Conservation (phyloP, 1,140 invertebrate species). For the Drosophila ambigua region DNA sequence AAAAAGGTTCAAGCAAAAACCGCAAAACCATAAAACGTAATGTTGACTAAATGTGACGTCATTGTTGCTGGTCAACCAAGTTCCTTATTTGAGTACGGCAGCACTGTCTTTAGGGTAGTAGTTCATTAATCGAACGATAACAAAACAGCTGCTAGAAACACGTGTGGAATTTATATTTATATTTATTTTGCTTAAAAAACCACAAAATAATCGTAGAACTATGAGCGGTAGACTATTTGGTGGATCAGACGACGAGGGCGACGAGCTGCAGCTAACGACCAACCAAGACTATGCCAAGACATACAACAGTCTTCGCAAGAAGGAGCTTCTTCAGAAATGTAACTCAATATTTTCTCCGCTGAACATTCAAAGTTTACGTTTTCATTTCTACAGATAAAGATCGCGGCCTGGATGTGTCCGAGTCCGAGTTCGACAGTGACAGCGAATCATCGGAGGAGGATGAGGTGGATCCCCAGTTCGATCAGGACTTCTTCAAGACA, state of each 20-base stretch:
- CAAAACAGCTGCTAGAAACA: slow-evolving; percentile 16
- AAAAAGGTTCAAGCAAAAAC: no score
- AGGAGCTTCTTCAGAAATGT: slow-evolving; percentile 94
- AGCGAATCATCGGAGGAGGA: slow-evolving; percentile 86
- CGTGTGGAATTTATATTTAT: slow-evolving; percentile 17
- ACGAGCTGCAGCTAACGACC: slow-evolving; percentile 87
- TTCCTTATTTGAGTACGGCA: no score
- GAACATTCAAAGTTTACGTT: slow-evolving; percentile 4
- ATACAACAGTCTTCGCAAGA: slow-evolving; percentile 92
- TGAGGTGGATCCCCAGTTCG: slow-evolving; percentile 87
- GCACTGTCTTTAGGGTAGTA: no score
- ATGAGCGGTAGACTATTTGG: slow-evolving; percentile 78
- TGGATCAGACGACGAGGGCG: slow-evolving; percentile 73
- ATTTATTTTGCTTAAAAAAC: not conserved
- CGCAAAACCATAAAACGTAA: no score
- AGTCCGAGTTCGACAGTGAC: slow-evolving; percentile 83
- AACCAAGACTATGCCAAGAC: slow-evolving; percentile 92
- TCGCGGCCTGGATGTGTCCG: slow-evolving; percentile 87
- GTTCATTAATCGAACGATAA: not conserved
- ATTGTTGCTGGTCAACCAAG: no score
- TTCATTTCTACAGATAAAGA: slow-evolving; percentile 87
- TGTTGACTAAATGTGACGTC: no score
- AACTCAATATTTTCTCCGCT: slow-evolving; percentile 49
- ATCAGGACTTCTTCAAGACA: slow-evolving; percentile 94
- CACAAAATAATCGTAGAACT: slow-evolving; percentile 14